Conservation (phyloP, 1,140 invertebrate genomes). For the Drosophila yakuba region DNA sequence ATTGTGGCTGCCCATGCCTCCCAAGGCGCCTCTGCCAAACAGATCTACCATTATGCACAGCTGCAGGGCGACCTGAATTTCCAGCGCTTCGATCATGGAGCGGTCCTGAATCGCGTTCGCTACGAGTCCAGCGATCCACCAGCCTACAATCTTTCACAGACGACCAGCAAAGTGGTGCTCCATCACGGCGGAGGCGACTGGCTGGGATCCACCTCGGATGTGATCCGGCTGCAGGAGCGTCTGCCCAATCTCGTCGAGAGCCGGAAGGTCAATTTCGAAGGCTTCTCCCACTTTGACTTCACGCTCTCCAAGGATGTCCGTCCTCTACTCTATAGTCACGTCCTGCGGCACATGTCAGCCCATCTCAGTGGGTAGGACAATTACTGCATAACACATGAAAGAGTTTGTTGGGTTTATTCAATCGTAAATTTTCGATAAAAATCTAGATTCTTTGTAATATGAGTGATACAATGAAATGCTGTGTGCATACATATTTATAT, state of each 20-base stretch:
- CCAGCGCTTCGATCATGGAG: conserved; percentile 35
- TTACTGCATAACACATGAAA: neutral
- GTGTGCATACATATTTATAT: neutral
- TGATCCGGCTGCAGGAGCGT: neutral
- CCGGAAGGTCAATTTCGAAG: neutral
- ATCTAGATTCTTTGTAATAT: no score
- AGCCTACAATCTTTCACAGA: conserved; percentile 37
- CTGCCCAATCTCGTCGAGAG: conserved; percentile 45
- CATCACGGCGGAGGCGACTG: conserved; percentile 48
- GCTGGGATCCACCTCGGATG: conserved; percentile 27
- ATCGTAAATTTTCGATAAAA: no score
- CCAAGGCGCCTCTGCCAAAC: conserved; percentile 45
- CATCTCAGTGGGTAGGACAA: neutral
- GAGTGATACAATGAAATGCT: no score
- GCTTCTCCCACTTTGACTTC: conserved; percentile 56
- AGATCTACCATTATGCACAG: conserved; percentile 57
- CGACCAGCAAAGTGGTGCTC: conserved; percentile 26
- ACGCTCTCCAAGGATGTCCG: conserved; percentile 46
- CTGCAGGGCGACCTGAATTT: conserved; percentile 11
- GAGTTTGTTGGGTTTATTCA: no score
- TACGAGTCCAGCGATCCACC: conserved; percentile 4
- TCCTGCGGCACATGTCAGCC: conserved; percentile 1
- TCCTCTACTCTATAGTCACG: conserved; percentile 19
- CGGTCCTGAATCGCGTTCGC: conserved; percentile 9
- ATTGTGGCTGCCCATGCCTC: conserved; percentile 43